Evolutionary conservation across 2,797 vertebrate species (phyloP).

Genomic region (Helicolenus hilgendorfi): DNA sequence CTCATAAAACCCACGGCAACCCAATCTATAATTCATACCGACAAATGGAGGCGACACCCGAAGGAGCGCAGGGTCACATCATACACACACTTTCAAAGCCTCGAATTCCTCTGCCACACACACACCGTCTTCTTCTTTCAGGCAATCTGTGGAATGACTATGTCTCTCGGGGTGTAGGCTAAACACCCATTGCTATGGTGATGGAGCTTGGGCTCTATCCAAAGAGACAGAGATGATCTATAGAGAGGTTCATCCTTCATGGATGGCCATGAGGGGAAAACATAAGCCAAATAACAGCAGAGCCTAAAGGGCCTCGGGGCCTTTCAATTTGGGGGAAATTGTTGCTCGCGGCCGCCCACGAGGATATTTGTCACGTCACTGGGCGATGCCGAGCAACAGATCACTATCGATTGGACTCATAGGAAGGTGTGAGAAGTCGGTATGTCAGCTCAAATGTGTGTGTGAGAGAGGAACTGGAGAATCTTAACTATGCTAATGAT

Average conservation of each 20-base stretch:
- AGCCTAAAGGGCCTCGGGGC: slow-evolving; percentile 73
- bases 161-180: slow-evolving; percentile 76
- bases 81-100: slow-evolving; percentile 53
- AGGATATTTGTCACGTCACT: slow-evolving; percentile 79
- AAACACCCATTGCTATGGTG: slow-evolving; percentile 85
- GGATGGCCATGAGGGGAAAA: slow-evolving; percentile 80
- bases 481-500: slow-evolving; percentile 40
- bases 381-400: slow-evolving; percentile 68
- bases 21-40: slow-evolving; percentile 83
- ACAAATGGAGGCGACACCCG: slow-evolving; percentile 79
- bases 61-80: slow-evolving; percentile 42
- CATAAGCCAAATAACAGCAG: slow-evolving; percentile 81
- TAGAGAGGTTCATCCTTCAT: slow-evolving; percentile 80
- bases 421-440: slow-evolving; percentile 11
- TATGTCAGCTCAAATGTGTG: slow-evolving; percentile 18
- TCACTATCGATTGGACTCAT: slow-evolving; percentile 71
- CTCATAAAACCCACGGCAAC: slow-evolving; percentile 71
- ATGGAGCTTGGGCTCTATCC: slow-evolving; percentile 81
- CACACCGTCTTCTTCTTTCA: slow-evolving; percentile 55
- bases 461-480: background rate
- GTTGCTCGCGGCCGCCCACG: slow-evolving; percentile 65
- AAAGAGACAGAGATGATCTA: slow-evolving; percentile 86
- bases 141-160: slow-evolving; percentile 74
- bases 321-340: slow-evolving; percentile 86
- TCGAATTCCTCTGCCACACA: slow-evolving; percentile 33